Conservation (phyloP, 2,113 vertebrate genomes). For the Etheostoma spectabile region DNA sequence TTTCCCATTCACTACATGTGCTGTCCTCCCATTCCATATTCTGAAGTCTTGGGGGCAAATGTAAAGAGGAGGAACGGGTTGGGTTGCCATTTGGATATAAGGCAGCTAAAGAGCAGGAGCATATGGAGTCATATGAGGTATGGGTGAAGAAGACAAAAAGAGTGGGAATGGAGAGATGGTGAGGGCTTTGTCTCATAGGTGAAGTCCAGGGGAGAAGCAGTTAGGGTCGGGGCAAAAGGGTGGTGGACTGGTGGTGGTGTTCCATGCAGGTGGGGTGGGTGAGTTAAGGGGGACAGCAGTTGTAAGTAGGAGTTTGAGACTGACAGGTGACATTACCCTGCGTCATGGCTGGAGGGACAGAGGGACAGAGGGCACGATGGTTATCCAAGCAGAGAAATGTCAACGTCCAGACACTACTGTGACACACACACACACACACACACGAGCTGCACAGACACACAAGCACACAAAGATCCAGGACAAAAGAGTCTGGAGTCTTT, state of each 20-base stretch:
- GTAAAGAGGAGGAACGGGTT: constrained; percentile 24
- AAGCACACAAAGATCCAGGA: constrained; percentile 84
- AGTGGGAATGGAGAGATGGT: constrained; percentile 18
- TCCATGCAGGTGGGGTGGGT: constrained; percentile 47
- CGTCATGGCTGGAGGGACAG: constrained; percentile 86
- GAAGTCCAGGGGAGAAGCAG: constrained; percentile 52
- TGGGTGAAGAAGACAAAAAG: constrained; percentile 58
- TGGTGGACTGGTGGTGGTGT: constrained; percentile 33
- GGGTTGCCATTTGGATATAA: constrained; percentile 73
- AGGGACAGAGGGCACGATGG: constrained; percentile 90
- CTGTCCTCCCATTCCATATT: constrained; percentile 59
- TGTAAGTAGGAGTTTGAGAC: constrained; percentile 83
- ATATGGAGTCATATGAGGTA: constrained; percentile 62
- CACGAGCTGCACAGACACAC: constrained; percentile 67
- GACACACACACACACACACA: constrained; percentile 80
- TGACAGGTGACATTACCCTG: constrained; percentile 95
- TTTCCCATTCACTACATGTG: constrained; percentile 57
- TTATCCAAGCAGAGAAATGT: constrained; percentile 96
- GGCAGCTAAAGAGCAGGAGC: constrained; percentile 63
- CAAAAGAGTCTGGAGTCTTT: constrained; percentile 94
- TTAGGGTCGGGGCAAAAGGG: constrained; percentile 42
- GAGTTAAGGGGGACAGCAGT: constrained; percentile 28
- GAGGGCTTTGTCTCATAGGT: constrained; percentile 65
- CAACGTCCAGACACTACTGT: constrained; percentile 83
- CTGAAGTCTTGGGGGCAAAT: constrained; percentile 53